Evolutionary conservation across 1,140 invertebrate genomes (phyloP), one percentile per base, ranked within the genome.

Genomic region (Leptinotarsa texana): DNA sequence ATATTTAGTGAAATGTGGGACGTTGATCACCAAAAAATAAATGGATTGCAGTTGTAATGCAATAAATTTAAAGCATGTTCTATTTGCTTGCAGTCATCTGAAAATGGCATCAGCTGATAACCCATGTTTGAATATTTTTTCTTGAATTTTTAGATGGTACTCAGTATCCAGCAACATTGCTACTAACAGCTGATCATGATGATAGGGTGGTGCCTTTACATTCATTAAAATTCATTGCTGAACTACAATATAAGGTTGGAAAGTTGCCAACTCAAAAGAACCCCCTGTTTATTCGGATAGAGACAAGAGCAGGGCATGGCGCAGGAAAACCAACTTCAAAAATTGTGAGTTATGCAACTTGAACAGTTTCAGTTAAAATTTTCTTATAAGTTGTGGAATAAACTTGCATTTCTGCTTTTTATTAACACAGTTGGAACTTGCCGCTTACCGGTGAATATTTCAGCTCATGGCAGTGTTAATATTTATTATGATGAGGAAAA

Each of bases 131-230:
- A 42, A 42, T 2, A 33, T 33, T 33, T 11, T 33, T 33, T 33
- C 33, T 33, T 33, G 83, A 21, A 57, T 57, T 57, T 57, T 57
- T 57, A 57, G 51, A 57, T 57, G 51, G 51, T 57, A 81, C 82
- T 6, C 90, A 98, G 86, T 99, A 98, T 89, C 98, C 98, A 33
- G 92, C 97, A 6, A 94, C 92, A 3, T 86, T 99, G 22, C 88
- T 99, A 48, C 84, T 97, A 72, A 99, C 98, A 24, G 98, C 95
- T 18, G 97, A 99, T 89, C 98, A 99, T 86, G 98, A 99, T 88
- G 98, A 99, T 88, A 91, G 98, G 76, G 97, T 99, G 71, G 96
- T 98, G 70, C 97, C 97, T 48, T 89, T 97, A 72, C 98, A 99
- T 86, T 97, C 96, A 72, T 89, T 98, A 5, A 99, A 99, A 87